Conservation (phyloP, 2,797 vertebrate genomes). For the Galago senegalensis region DNA sequence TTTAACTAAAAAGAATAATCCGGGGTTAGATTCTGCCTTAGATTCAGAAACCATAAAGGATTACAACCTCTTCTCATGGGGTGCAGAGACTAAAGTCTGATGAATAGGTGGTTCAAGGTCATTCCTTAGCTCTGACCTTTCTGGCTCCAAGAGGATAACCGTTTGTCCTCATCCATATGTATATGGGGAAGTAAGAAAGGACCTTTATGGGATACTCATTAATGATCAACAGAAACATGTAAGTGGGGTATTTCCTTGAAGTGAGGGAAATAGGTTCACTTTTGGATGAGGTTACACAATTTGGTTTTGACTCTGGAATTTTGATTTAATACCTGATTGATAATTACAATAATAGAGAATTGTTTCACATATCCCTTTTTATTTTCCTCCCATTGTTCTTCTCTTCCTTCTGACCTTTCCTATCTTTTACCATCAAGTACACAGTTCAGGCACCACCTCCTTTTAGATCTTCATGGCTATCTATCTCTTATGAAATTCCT, state of each 20-base stretch:
- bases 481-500: not conserved
- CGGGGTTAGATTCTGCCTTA: not conserved
- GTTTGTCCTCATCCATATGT: not conserved
- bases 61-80: not conserved
- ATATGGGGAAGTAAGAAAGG: not conserved
- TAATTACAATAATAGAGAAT: constrained; percentile 17
- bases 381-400: not conserved
- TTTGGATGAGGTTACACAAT: not conserved
- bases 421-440: not conserved
- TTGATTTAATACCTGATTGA: not conserved
- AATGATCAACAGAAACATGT: not conserved
- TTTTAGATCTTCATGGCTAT: not conserved
- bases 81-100: not conserved
- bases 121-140: not conserved
- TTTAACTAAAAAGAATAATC: constrained; percentile 62
- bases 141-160: not conserved
- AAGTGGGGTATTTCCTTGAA: not conserved
- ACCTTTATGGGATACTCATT: not conserved
- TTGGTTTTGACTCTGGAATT: not conserved
- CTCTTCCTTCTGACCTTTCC: not conserved
- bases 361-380: not conserved
- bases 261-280: not conserved
- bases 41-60: constrained; percentile 5
- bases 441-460: not conserved
- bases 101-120: not conserved